Percentiles rank a stretch among this genome's conserved stretches.
Evolutionary conservation across 2,113 vertebrate species (phyloP).

Genomic region (Acrocephalus kingi): DNA sequence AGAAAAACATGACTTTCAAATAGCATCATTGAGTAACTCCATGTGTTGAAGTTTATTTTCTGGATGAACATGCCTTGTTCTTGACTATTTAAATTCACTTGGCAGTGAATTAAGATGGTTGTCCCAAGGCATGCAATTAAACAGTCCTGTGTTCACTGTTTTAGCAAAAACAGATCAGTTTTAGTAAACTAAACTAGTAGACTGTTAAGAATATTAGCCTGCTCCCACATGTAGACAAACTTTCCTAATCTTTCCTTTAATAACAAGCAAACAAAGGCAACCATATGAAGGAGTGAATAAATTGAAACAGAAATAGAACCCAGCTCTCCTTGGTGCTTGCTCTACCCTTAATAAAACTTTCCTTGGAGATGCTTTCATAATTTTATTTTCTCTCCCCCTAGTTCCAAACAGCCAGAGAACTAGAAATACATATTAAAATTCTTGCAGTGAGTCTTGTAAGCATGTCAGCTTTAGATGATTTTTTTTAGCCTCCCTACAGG

Average conservation of each 20-base stretch:
- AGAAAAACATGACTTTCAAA: neutral
- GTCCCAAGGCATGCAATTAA: neutral
- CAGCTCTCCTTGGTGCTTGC: neutral
- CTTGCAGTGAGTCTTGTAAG: slow-evolving; percentile 36
- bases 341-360: neutral
- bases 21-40: neutral
- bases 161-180: neutral
- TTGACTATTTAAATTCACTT: neutral
- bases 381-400: neutral
- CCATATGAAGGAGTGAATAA: neutral
- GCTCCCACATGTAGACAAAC: neutral
- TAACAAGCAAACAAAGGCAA: neutral
- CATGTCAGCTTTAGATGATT: slow-evolving; percentile 47
- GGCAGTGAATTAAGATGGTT: neutral
- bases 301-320: neutral
- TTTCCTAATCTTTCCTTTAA: neutral
- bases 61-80: neutral
- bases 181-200: neutral
- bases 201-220: neutral
- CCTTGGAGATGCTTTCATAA: slow-evolving; percentile 10
- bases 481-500: slow-evolving; percentile 33
- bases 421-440: slow-evolving; percentile 38
- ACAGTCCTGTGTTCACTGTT: neutral
- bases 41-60: neutral
- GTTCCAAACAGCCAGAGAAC: neutral